These are phyloP conservation scores for Ranitomeya imitator DNA, from an alignment of 2,113 vertebrate genomes.

Conservation along the genomic window DNA sequence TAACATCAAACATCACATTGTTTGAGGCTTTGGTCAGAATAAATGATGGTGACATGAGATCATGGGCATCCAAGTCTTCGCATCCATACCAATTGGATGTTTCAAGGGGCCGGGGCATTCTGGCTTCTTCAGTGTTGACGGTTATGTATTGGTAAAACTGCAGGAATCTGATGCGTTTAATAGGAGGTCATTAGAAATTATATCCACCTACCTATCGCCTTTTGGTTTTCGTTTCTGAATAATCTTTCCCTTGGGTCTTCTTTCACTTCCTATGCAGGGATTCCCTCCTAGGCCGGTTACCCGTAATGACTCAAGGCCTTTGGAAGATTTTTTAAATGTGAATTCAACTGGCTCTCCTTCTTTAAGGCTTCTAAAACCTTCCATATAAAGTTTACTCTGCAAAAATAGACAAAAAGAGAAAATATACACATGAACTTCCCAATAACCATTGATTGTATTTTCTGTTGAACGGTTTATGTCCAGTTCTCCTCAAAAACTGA, in stretches of 20 bases:
- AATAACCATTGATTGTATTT: no score
- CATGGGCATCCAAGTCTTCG: no score
- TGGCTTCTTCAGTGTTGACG: no score
- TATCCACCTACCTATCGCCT: slow-evolving; percentile 91
- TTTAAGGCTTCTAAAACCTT: slow-evolving; percentile 99
- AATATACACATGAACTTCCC: no score
- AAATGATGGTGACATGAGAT: no score
- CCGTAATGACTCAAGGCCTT: slow-evolving; percentile 98
- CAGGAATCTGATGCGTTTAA: background rate
- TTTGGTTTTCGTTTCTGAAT: slow-evolving; percentile 96
- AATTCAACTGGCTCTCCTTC: slow-evolving; percentile 99
- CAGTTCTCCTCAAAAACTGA: no score
- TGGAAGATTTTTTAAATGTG: slow-evolving; percentile 98
- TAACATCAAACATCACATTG: no score
- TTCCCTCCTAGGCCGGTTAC: slow-evolving; percentile 95
- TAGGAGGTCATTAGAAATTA: slow-evolving; percentile 1
- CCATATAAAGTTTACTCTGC: slow-evolving; percentile 99
- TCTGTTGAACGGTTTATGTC: no score
- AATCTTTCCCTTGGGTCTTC: slow-evolving; percentile 97
- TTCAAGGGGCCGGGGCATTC: no score
- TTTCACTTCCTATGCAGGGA: slow-evolving; percentile 94
- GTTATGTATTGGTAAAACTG: no score
- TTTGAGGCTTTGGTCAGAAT: no score
- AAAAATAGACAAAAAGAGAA: background rate
- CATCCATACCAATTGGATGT: no score